Base-by-base conservation (phyloP, 2,888 invertebrate species). In the Zygothrica quintamaculata region DNA sequence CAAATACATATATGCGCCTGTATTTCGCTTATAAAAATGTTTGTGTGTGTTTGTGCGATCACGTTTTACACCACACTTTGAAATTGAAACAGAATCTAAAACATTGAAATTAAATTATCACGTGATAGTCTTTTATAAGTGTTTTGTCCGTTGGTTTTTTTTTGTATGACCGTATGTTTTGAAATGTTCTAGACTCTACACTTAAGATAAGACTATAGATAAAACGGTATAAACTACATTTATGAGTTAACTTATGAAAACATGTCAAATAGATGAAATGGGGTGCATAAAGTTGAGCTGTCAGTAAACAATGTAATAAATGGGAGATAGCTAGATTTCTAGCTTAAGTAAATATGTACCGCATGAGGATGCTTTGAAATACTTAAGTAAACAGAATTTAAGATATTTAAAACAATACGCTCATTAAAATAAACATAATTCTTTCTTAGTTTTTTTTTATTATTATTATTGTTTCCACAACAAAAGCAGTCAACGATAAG, bases 401-500 rank as follows among this genome's bases (percentile, higher is more conserved):
- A 55, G 34, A 39, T 66, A 77, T 62, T 76, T 62, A 42, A 46
- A 58, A 40, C 56, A 50, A 73, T 34, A 33, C 22, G 46, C 53
- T 74, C 64, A 62, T 65, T 59, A 69, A 36, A 60, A 25, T 59
- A 74, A 61, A 62, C 62, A 62, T 48, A 46, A 47, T 51, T 36
- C 39, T 59, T 53, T 44, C 12, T 39, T 53, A 29, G 33, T 31
- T 25, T 31, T 47, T 52, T 53, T 46, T 29, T 44, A 40, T 56
- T 43, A 56, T 51, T 51, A 55, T 59, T 57, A 26, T 13, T 25
- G 46, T n/a, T n/a, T n/a, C 33, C 42, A 51, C 51, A 43, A 65
- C 22, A 52, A 58, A 50, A 40, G 36, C 40, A 15, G 51, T n/a
- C 3, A 18, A 55, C 66, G 84, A 84, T 80, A 80, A 84, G 77